Percentiles rank a stretch among this genome's conserved stretches.
These are phyloP conservation scores for Acleris sparsana DNA, from an alignment of 2,888 invertebrate species.

Conservation along the genomic window DNA sequence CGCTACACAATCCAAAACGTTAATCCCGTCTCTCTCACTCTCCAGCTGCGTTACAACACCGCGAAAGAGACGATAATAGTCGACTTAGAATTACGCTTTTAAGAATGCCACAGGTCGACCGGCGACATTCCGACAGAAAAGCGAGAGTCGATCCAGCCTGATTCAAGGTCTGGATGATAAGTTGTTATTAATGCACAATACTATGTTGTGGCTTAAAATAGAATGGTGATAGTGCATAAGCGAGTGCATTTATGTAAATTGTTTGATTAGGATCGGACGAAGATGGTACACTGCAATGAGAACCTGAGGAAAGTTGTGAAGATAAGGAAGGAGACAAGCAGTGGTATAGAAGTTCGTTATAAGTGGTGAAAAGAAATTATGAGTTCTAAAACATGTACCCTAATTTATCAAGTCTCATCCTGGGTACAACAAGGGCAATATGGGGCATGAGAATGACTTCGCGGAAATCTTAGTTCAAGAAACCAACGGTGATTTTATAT, in stretches of 20 bases:
- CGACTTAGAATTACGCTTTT: slow-evolving; percentile 29
- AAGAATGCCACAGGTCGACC: slow-evolving; percentile 43
- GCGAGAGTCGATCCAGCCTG: slow-evolving; percentile 58
- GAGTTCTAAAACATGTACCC: neutral
- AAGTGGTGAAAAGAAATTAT: neutral
- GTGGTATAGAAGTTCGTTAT: neutral
- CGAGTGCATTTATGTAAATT: neutral
- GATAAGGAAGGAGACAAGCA: neutral
- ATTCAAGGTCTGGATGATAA: slow-evolving; percentile 35
- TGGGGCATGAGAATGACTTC: too few species aligned
- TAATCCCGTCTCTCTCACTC: neutral
- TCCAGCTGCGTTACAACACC: neutral
- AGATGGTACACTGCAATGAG: neutral
- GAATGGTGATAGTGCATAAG: slow-evolving; percentile 12
- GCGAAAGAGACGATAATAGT: neutral
- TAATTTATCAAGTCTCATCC: too few species aligned
- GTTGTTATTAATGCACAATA: slow-evolving; percentile 30
- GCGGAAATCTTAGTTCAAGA: neutral
- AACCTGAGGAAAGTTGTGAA: too few species aligned
- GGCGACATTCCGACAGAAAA: slow-evolving; percentile 67
- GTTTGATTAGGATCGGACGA: neutral
- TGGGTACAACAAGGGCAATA: too few species aligned
- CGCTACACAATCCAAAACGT: neutral
- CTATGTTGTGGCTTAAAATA: slow-evolving; percentile 24
- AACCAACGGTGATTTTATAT: neutral